Evolutionary conservation across 1,140 invertebrate species (phyloP), one percentile per base, ranked within the genome.

Genomic region (Drosophila pachea): DNA sequence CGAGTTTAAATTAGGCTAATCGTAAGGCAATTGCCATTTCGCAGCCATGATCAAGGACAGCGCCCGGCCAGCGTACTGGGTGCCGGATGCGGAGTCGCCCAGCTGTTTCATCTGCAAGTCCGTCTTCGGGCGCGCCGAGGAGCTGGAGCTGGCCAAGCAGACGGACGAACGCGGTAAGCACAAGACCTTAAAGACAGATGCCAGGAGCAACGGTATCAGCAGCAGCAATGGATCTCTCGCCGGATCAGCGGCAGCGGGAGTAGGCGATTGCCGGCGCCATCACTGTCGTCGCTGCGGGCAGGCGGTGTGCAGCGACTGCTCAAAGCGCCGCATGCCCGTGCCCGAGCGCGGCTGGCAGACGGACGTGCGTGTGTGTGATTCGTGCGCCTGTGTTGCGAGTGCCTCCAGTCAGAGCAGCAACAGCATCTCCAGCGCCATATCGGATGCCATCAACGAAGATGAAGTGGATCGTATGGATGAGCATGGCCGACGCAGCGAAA

Each of bases 61-160:
- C 2, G 94, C 93, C n/a, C 90, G 95, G 43, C 95, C 95, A 4
- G 90, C 92, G 2, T 97, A 97, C 86, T 97, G 95, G 95, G 92
- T 94, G 33, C 94, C 95, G 0, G 95, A 97, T 89, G 91, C 91
- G 1, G 91, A 95, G 74, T 92, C 94, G 11, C 91, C 89, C 4
- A 88, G 90, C 33, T 97, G 95, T 86, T 90, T 88, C 59, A 91
- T 94, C 1, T 97, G 95, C 87, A 83, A 92, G 2, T 76, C 83
- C 9, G 76, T 89, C 9, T 94, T 95, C 87, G 92, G 91, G 2
- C 83, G 89, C 2, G 90, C 91, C 68, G 81, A 90, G 50, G 86
- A 92, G 7, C 65, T 91, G 38, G 74, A 58, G 0, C 38, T 76
- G 42, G 76, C 48, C 4, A 48, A 66, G 22, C 42, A 64, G 12